phyloP scores from a whole-genome alignment of 2,888 invertebrate species.

The Eulithis testata region DNA sequence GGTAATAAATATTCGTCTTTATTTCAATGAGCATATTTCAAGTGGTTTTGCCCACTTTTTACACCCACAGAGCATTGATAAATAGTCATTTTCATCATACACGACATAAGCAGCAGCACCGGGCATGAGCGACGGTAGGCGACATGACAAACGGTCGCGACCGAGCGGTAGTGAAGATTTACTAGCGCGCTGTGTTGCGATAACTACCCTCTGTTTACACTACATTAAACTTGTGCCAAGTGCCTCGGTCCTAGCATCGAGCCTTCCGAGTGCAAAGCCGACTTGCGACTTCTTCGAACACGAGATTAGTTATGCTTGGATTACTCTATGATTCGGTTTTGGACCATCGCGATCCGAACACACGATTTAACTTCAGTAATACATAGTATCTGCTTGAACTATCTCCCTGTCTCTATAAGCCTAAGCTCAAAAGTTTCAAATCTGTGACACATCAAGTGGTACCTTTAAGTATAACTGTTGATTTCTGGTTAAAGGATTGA shows the following conservation, averaged over 20 bases:
- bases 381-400: not conserved
- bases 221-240: conserved; percentile 81
- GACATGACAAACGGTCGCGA: conserved; percentile 69
- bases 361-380: conserved; percentile 19
- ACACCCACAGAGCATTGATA: conserved; percentile 44
- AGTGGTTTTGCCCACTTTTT: not conserved
- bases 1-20: not conserved
- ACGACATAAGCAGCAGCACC: conserved; percentile 51
- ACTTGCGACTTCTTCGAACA: conserved; percentile 54
- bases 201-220: conserved; percentile 79
- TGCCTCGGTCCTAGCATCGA: conserved; percentile 50
- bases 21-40: not conserved
- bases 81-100: conserved; percentile 55
- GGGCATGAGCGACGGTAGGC: conserved; percentile 61
- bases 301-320: conserved; percentile 52
- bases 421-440: no score
- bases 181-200: conserved; percentile 69
- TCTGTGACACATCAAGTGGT: no score
- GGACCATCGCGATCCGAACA: conserved; percentile 19
- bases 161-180: conserved; percentile 67
- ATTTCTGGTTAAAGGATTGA: no score
- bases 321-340: conserved; percentile 43
- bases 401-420: not conserved
- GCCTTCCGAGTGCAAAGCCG: conserved; percentile 49
- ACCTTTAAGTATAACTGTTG: no score